Conservation (phyloP, 2,888 invertebrate species). For the Metellina segmentata region DNA sequence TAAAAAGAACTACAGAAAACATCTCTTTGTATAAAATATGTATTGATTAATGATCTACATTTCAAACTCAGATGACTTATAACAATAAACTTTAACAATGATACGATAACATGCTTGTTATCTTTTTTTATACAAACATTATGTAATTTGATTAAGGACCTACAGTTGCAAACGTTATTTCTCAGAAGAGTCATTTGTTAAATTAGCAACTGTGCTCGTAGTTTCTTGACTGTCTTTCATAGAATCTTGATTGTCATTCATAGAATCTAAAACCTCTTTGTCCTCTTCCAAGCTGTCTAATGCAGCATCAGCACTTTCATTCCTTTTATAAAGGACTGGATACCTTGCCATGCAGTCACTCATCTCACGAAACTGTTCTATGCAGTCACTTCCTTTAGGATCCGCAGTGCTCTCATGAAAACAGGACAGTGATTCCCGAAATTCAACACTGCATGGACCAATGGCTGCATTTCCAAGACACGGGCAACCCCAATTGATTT, state of each 20-base stretch:
- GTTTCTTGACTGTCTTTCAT: neutral
- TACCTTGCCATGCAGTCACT: slow-evolving; percentile 93
- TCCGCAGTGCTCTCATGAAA: slow-evolving; percentile 92
- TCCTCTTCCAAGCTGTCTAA: slow-evolving; percentile 25
- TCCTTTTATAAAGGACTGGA: slow-evolving; percentile 88
- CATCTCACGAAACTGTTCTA: slow-evolving; percentile 93
- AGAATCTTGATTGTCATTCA: neutral
- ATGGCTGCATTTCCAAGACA: slow-evolving; percentile 98
- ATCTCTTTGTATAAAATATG: no score
- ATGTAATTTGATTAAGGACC: no score
- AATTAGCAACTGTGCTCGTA: no score
- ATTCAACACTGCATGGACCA: slow-evolving; percentile 96
- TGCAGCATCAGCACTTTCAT: slow-evolving; percentile 83
- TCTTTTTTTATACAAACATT: no score
- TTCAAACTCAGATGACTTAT: no score
- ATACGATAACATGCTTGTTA: no score
- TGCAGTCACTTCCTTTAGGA: slow-evolving; percentile 96
- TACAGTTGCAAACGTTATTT: no score
- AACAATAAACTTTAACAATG: no score
- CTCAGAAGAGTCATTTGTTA: no score
- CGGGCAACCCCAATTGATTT: slow-evolving; percentile 98
- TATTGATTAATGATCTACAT: no score
- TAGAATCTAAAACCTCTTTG: neutral
- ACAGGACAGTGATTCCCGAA: slow-evolving; percentile 96
- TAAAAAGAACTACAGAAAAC: no score